Evolutionary conservation across 2,888 invertebrate genomes (phyloP).

Genomic region (Belgica antarctica): DNA sequence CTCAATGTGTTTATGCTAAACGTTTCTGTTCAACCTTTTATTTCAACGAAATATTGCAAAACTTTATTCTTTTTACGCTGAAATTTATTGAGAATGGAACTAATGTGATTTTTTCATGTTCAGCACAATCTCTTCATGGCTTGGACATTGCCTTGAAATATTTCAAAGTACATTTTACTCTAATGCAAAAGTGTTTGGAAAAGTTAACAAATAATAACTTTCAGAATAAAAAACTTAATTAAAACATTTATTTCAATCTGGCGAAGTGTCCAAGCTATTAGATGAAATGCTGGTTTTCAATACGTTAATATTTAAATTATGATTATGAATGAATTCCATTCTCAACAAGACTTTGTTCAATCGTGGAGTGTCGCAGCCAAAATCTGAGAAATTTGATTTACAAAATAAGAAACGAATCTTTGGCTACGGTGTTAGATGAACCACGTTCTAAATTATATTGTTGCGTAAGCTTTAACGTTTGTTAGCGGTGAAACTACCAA

Average conservation of each 20-base stretch:
- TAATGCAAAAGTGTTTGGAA: not conserved
- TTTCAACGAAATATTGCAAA: conserved; percentile 7
- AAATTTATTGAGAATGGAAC: conserved; percentile 20
- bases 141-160: too few relatives aligned
- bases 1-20: conserved; percentile 21
- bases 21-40: not conserved
- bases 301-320: too few relatives aligned
- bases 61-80: not conserved
- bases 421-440: not conserved
- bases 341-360: not conserved
- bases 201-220: too few relatives aligned
- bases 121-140: too few relatives aligned
- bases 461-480: not conserved
- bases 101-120: too few relatives aligned
- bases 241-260: not conserved
- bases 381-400: not conserved
- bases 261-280: too few relatives aligned
- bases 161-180: not conserved
- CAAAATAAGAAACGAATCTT: not conserved
- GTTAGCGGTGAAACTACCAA: not conserved
- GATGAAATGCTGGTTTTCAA: too few relatives aligned
- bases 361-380: not conserved
- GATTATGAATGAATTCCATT: not conserved
- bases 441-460: not conserved
- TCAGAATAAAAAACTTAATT: not conserved